Evolutionary conservation across 2,888 invertebrate genomes (phyloP), one percentile per base, ranked within the genome.

Genomic region (Eupithecia centaureata): DNA sequence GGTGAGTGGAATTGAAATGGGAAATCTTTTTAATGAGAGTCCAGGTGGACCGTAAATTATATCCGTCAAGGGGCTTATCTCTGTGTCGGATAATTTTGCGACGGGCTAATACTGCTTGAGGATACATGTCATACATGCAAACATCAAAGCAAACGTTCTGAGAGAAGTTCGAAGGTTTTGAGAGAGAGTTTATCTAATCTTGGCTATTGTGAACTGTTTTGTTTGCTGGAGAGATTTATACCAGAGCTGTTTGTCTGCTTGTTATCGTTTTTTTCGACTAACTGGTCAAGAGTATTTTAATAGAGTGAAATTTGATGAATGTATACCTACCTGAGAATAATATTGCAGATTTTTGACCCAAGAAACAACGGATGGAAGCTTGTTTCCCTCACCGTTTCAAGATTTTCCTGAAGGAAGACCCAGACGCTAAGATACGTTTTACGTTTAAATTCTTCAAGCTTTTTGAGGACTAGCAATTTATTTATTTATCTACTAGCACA

Each of bases 21-120:
- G 57, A 57, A 57, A 57, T 32, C 18, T 18, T 56, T 57, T 57
- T 57, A 57, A 57, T 57, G 57, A 57, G 57, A 32, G 57, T 32
- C 22, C 32, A 57, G 32, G 57, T 57, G 57, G 32, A 30, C 32
- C 57, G 57, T 57, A 22, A 57, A 57, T 32, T 57, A 57, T 57
- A 57, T 33, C 57, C 32, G 22, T 22, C 30, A 56, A 28, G 32
- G 32, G 47, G 22, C 22, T 47, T 47, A 47, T 47, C 47, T 12
- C 10, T 4, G n/a, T 10, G 47, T 47, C 47, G 47, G 22, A 57
- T 57, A 59, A 59, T 59, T 59, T 38, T n/a, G n/a, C 12, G 35
- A 13, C 12, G 59, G 15, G 10, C n/a, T 60, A 28, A 10, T 60
- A 54, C 54, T 28, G 30, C 30, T 54, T 54, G n/a, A 42, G 22